phyloP scores from a whole-genome alignment of 1,140 invertebrate genomes.

The Dysdera silvatica region DNA sequence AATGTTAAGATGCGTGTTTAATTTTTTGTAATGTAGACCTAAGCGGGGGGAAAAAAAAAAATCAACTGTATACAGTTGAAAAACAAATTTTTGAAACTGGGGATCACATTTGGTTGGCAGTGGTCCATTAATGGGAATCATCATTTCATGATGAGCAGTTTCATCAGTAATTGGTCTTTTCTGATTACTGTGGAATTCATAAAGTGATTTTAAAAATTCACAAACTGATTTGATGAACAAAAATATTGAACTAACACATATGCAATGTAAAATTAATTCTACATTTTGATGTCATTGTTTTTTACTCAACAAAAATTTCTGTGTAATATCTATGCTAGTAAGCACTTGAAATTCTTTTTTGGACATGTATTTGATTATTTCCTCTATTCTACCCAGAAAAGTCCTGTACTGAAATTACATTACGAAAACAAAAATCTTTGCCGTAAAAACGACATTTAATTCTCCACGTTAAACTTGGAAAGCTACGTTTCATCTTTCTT shows the following conservation, averaged over 20 bases:
- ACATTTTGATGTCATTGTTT: not conserved
- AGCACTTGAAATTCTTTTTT: not conserved
- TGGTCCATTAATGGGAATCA: constrained; percentile 2
- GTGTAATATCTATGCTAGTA: too few relatives aligned
- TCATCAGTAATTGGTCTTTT: constrained; percentile 6
- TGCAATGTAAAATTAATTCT: not conserved
- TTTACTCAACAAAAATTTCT: too few relatives aligned
- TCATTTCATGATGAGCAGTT: constrained; percentile 4
- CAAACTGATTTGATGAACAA: not conserved
- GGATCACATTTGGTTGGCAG: constrained; percentile 9
- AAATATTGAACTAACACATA: not conserved
- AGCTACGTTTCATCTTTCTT: too few relatives aligned
- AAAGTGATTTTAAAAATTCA: not conserved
- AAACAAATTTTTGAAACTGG: too few relatives aligned
- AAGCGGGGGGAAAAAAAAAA: too few relatives aligned
- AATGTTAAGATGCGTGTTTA: too few relatives aligned
- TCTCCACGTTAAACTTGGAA: too few relatives aligned
- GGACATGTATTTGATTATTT: not conserved
- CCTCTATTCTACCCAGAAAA: not conserved
- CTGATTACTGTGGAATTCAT: not conserved
- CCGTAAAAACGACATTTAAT: too few relatives aligned
- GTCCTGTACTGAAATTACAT: not conserved
- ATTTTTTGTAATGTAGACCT: too few relatives aligned
- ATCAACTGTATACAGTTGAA: too few relatives aligned
- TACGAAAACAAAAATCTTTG: not conserved